These are phyloP conservation scores for Mormyrops boulengeri DNA, from an alignment of 2,797 vertebrate species.

Conservation along the genomic window DNA sequence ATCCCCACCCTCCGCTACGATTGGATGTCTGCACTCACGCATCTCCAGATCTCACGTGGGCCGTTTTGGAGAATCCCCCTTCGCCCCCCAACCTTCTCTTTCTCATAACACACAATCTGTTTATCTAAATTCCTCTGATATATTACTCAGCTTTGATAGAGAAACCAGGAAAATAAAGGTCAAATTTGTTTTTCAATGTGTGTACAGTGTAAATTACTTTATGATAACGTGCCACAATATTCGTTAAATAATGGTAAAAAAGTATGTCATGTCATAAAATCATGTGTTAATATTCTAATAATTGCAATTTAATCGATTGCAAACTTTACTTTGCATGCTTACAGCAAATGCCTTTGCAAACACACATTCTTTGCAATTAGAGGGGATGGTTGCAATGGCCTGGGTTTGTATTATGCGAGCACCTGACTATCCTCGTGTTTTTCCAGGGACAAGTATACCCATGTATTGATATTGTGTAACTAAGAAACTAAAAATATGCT, in stretches of 20 bases:
- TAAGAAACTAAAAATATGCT: background rate
- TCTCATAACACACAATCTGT: constrained; percentile 27
- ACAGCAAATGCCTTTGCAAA: background rate
- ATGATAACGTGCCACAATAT: background rate
- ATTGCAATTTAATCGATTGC: background rate
- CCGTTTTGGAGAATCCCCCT: constrained; percentile 48
- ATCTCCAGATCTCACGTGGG: constrained; percentile 55
- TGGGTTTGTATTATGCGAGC: background rate
- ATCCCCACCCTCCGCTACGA: constrained; percentile 29
- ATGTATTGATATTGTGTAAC: constrained; percentile 18
- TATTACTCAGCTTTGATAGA: constrained; percentile 4
- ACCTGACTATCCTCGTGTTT: constrained; percentile 16
- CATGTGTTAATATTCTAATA: background rate
- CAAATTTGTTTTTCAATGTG: background rate
- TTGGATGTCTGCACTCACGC: constrained; percentile 42
- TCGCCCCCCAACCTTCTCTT: background rate
- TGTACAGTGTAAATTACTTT: background rate
- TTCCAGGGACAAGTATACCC: background rate
- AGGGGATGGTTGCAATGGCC: background rate
- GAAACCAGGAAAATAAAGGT: background rate
- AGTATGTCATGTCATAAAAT: background rate
- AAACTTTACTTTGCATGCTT: background rate
- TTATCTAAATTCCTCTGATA: constrained; percentile 29
- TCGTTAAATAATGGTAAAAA: background rate
- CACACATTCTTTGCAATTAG: background rate